These are phyloP conservation scores for Callipepla squamata DNA, from an alignment of 2,113 vertebrate genomes.

Conservation along the genomic window DNA sequence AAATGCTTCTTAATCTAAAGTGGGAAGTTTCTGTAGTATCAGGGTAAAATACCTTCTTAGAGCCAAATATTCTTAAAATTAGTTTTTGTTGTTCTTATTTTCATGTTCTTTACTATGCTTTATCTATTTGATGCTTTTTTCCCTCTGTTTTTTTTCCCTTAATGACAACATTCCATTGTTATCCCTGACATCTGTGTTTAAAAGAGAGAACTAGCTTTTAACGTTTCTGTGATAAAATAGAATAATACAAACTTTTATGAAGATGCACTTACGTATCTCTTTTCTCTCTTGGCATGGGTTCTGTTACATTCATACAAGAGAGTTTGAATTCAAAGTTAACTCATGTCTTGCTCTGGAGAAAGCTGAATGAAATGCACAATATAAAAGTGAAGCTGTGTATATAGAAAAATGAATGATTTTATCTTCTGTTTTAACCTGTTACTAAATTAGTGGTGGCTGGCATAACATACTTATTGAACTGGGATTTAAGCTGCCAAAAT, in stretches of 20 bases:
- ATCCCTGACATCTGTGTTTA: not conserved
- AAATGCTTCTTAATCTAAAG: not conserved
- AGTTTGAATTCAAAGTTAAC: not conserved
- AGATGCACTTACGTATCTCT: not conserved
- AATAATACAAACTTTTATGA: not conserved
- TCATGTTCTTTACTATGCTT: not conserved
- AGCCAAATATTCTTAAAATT: slow-evolving; percentile 14
- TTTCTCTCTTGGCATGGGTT: fast-evolving
- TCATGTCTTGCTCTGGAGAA: not conserved
- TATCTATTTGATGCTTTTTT: not conserved
- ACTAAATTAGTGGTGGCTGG: not conserved
- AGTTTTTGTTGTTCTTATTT: not conserved
- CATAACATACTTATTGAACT: not conserved
- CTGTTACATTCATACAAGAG: not conserved
- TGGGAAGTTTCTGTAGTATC: not conserved
- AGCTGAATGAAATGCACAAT: not conserved
- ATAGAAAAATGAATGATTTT: not conserved
- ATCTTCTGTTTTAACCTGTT: not conserved
- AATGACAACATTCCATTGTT: not conserved
- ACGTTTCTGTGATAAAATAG: not conserved
- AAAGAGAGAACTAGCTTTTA: not conserved
- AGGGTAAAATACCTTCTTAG: slow-evolving; percentile 26
- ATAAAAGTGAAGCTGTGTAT: not conserved
- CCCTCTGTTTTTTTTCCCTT: not conserved
- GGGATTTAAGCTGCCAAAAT: not conserved